Evolutionary conservation across 2,113 vertebrate species (phyloP).

Genomic region (Amphilophus citrinellus): DNA sequence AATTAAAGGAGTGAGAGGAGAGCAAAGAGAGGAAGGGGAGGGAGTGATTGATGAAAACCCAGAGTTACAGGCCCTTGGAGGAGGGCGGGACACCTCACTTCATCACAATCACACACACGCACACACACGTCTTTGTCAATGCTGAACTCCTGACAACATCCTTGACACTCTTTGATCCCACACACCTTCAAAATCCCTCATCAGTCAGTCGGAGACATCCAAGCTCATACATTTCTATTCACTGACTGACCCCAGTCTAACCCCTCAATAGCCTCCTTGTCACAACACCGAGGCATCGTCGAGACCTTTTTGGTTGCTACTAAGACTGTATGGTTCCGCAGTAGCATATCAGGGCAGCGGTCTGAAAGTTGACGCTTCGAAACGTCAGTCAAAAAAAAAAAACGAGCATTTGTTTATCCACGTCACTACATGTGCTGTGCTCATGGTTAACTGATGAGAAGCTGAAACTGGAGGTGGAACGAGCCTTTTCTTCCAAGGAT

Average conservation of each 20-base stretch:
- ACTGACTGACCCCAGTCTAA: conserved; percentile 29
- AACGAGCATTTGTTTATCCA: not conserved
- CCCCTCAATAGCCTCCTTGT: conserved; percentile 1
- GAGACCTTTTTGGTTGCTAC: not conserved
- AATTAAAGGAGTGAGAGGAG: conserved; percentile 43
- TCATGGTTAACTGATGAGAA: not conserved
- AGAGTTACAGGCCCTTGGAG: conserved; percentile 61
- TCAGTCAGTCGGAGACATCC: not conserved
- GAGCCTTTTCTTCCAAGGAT: not conserved
- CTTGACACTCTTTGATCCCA: conserved; percentile 53
- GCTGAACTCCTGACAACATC: conserved; percentile 40
- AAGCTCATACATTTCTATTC: not conserved
- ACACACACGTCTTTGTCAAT: conserved; percentile 34
- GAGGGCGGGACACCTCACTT: conserved; percentile 57
- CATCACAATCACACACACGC: conserved; percentile 56
- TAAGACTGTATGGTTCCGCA: not conserved
- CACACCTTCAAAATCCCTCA: conserved; percentile 46
- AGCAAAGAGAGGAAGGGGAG: conserved; percentile 37
- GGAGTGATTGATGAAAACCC: conserved; percentile 66
- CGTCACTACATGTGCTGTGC: not conserved
- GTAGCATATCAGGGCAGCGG: not conserved
- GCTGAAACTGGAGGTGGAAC: not conserved
- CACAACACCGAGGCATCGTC: not conserved
- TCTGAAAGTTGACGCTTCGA: not conserved
- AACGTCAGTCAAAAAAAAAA: not conserved